phyloP scores from a whole-genome alignment of 2,113 vertebrate genomes.

The Cheilinus undulatus region DNA sequence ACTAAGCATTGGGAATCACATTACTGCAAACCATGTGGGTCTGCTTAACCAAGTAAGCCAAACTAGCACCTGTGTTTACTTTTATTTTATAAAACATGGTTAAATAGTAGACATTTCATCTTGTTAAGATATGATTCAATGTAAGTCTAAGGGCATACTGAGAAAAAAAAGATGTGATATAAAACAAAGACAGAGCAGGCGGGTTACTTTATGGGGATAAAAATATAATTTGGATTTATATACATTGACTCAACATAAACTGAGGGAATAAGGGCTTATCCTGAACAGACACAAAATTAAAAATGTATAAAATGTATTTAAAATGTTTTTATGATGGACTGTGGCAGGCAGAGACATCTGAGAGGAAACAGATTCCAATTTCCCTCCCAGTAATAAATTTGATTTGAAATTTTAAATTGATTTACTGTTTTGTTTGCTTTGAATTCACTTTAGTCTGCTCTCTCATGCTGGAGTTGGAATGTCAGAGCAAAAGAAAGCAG shows the following conservation, averaged over 20 bases:
- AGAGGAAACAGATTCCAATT: constrained; percentile 9
- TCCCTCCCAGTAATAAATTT: constrained; percentile 10
- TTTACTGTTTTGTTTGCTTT: constrained; percentile 6
- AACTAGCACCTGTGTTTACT: too few relatives aligned
- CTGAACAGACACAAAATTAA: constrained; percentile 24
- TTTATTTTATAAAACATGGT: too few relatives aligned
- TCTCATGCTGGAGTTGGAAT: neutral
- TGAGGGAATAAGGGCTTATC: constrained; percentile 4
- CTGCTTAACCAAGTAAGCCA: too few relatives aligned
- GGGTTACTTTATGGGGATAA: too few relatives aligned
- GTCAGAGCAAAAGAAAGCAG: neutral
- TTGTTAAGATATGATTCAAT: too few relatives aligned
- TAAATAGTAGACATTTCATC: too few relatives aligned
- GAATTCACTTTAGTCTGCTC: constrained; percentile 6
- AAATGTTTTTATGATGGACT: neutral
- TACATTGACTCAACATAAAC: constrained; percentile 15
- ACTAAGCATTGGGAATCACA: too few relatives aligned
- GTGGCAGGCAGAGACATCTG: neutral
- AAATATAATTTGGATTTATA: neutral
- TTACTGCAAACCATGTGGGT: too few relatives aligned
- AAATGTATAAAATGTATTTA: constrained; percentile 35
- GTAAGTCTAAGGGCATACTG: too few relatives aligned
- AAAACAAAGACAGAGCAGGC: too few relatives aligned
- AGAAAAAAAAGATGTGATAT: too few relatives aligned
- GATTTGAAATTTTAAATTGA: constrained; percentile 14